These are phyloP conservation scores for Ectemnius lituratus DNA, from an alignment of 2,888 invertebrate species.

Conservation along the genomic window DNA sequence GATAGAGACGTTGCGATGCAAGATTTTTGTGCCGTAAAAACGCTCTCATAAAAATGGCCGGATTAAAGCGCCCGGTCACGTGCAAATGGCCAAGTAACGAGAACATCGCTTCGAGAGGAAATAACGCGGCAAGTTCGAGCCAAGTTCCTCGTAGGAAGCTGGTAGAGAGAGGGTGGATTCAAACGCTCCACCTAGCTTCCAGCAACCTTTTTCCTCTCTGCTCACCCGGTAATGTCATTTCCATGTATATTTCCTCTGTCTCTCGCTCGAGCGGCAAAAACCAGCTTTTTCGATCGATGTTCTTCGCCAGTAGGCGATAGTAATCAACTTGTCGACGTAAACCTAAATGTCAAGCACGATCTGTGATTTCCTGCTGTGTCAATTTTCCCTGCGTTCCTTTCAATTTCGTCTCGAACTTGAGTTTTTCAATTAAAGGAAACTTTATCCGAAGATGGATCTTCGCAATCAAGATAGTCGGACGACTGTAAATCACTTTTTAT, in stretches of 20 bases:
- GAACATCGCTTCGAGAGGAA: conserved; percentile 32
- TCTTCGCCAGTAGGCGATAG: not conserved
- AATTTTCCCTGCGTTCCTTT: no score
- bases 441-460: no score
- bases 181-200: conserved; percentile 8
- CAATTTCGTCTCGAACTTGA: no score
- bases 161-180: not conserved
- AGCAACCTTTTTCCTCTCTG: conserved; percentile 8
- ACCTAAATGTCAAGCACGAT: no score
- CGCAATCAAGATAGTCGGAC: no score
- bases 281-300: not conserved
- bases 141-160: conserved; percentile 2
- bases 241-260: conserved; percentile 11
- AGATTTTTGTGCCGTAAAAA: conserved; percentile 51
- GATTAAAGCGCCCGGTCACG: conserved; percentile 56
- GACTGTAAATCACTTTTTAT: no score
- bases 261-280: not conserved
- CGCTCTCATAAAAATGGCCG: conserved; percentile 53
- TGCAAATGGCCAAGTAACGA: conserved; percentile 52
- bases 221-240: conserved; percentile 8
- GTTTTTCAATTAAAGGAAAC: no score
- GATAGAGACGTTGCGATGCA: conserved; percentile 52
- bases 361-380: no score
- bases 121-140: conserved; percentile 30
- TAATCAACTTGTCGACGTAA: not conserved